Evolutionary conservation across 1,140 invertebrate species (phyloP), one percentile per base, ranked within the genome.

Genomic region (Aradophagus sp.): DNA sequence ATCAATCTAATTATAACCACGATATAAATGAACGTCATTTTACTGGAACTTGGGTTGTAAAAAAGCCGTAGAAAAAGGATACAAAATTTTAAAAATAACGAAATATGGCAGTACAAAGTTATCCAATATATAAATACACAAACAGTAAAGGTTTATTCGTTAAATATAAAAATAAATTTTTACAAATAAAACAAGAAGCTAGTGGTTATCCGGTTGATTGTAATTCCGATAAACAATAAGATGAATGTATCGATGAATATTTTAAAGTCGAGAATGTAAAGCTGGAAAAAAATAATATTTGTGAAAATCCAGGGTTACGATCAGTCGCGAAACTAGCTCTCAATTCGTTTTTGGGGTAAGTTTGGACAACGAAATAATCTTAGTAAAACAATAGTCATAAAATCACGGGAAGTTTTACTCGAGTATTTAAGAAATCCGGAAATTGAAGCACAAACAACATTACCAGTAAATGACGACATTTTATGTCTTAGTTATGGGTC

Each of bases 341-440:
- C 13, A 80, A 80, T 32, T 73, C 59, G 1, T n/a, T 76, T 80
- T 35, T 79, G 78, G 78, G 80, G 84, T 13, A 81, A 80, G 32
- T 69, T 73, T 20, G 52, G 36, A 1, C 53, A 65, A 42, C 32
- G 62, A 0, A 13, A 44, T 8, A 77, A 77, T 36, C 2, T 48
- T 7, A 10, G 1, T 1, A 15, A 48, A 10, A 35, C 45, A 2
- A 8, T 10, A 10, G 13, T 48, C 14, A 3, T 48, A n/a, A 48
- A 19, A 19, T 5, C 14, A 2, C 14, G 16, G 2, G 14, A 17
- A 3, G 27, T 31, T 15, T 14, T 45, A n/a, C 15, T 45, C 1
- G 6, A 27, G 12, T 3, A 5, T 29, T 15, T 16, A n/a, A n/a
- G n/a, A n/a, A n/a, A n/a, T n/a, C n/a, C n/a, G n/a, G n/a, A n/a